phyloP scores from a whole-genome alignment of 1,140 invertebrate species.

The Zaprionus lachaisei region DNA sequence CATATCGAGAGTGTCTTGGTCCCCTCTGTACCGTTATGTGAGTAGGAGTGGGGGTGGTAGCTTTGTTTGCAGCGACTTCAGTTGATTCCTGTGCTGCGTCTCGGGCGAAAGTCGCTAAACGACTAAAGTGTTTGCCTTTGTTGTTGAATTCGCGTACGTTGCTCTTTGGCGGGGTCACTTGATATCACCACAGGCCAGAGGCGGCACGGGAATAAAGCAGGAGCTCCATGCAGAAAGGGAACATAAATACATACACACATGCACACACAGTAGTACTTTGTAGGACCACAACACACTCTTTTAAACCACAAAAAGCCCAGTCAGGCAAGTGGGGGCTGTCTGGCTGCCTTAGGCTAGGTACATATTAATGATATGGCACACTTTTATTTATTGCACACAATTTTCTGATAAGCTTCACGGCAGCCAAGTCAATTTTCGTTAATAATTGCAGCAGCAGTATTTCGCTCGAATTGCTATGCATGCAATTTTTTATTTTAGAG shows the following conservation, averaged over 20 bases:
- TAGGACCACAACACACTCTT: constrained; percentile 11
- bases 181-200: constrained; percentile 11
- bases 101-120: constrained; percentile 66
- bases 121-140: constrained; percentile 60
- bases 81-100: constrained; percentile 39
- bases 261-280: constrained; percentile 3
- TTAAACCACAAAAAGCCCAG: constrained; percentile 16
- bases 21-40: constrained; percentile 5
- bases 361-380: constrained; percentile 45
- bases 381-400: constrained; percentile 70
- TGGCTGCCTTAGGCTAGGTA: background rate
- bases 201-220: constrained; percentile 4
- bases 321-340: background rate
- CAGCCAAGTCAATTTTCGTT: constrained; percentile 35
- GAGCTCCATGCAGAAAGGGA: constrained; percentile 69
- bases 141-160: constrained; percentile 55
- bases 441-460: constrained; percentile 59
- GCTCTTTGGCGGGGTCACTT: constrained; percentile 54
- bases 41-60: constrained; percentile 11
- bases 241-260: constrained; percentile 35
- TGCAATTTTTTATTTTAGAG: constrained; percentile 59
- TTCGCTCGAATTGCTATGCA: constrained; percentile 62
- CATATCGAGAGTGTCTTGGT: background rate
- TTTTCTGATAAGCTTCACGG: constrained; percentile 51
- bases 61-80: constrained; percentile 32